Evolutionary conservation across 2,888 invertebrate species (phyloP).

Genomic region (Diabrotica balteata): DNA sequence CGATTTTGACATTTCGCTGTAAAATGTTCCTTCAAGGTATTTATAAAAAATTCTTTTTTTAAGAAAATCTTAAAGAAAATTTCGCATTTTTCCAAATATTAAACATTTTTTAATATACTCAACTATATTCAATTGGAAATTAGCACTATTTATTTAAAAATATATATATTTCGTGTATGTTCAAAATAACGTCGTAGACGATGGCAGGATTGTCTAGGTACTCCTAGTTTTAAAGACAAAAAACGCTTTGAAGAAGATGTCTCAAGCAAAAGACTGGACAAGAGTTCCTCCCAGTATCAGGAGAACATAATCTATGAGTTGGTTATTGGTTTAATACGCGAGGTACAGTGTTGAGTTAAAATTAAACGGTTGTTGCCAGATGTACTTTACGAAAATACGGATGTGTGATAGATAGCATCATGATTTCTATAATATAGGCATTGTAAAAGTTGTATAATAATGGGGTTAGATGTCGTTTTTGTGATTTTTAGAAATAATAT

Average conservation of each 20-base stretch:
- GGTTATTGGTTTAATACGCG: conserved; percentile 28
- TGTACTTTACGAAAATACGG: conserved; percentile 3
- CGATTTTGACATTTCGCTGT: conserved; percentile 1
- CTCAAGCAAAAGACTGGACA: conserved; percentile 43
- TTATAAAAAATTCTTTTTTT: conserved; percentile 11
- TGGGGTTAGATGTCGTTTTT: no score
- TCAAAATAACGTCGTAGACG: no score
- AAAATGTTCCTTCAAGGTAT: conserved; percentile 14
- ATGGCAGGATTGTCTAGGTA: neutral
- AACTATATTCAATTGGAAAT: no score
- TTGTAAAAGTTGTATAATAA: no score
- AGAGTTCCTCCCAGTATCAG: conserved; percentile 50
- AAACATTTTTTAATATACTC: no score
- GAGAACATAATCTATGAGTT: conserved; percentile 44
- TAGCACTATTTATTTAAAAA: no score
- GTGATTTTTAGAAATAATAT: no score
- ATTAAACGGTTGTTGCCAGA: conserved; percentile 21
- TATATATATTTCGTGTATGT: no score
- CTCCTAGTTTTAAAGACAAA: neutral
- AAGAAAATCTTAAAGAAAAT: neutral
- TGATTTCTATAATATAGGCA: no score
- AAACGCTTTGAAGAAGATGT: conserved; percentile 22
- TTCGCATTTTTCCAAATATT: conserved; percentile 7
- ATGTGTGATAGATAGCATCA: no score
- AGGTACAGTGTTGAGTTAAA: conserved; percentile 1